Base-by-base conservation (phyloP, 2,113 vertebrate genomes). In the Oriolus oriolus region DNA sequence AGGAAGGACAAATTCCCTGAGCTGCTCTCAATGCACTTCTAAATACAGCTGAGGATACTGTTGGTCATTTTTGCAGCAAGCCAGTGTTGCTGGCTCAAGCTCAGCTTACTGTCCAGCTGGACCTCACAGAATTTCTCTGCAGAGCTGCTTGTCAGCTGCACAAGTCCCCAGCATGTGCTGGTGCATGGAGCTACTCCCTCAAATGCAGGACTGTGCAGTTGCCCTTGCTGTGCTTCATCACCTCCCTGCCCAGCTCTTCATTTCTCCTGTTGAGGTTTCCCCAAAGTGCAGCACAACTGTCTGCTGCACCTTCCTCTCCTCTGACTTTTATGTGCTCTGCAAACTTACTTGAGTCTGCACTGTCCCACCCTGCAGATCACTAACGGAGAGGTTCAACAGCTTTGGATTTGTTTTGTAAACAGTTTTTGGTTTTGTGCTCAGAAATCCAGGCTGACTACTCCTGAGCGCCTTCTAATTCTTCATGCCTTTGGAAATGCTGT, bases 131-230 rank as follows among this genome's bases (percentile, higher is more conserved):
- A 33, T 11, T 64, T 60, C 31, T 89, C 44, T 64, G 31, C 6
- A 77, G 63, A 81, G 31, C 23, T 63, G 13, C 23, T 20, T 73
- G 20, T 37, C 49, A 63, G 6, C 37, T 63, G 35, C 2, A 3
- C 20, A 18, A 45, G 42, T 42, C 19, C n/a, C 22, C 37, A 44
- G 47, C 2, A 2, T 0, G 0, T 50, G 26, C 19, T 0, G 1
- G 11, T 35, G 30, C 16, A 17, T 9, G 47, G 39, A 53, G 8
- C 23, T 57, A 16, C 19, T 84, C 13, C 13, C 23, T 26, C 47
- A 57, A 8, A 20, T 57, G 31, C 31, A 63, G 53, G 53, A 66
- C 13, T 5, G 16, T 70, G 41, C 28, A 28, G 9, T 37, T 88
- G 20, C 20, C 16, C 27, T 71, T 66, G 64, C 24, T 59, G 23